Evolutionary conservation across 2,797 vertebrate genomes (phyloP).

Genomic region (Characodon lateralis): DNA sequence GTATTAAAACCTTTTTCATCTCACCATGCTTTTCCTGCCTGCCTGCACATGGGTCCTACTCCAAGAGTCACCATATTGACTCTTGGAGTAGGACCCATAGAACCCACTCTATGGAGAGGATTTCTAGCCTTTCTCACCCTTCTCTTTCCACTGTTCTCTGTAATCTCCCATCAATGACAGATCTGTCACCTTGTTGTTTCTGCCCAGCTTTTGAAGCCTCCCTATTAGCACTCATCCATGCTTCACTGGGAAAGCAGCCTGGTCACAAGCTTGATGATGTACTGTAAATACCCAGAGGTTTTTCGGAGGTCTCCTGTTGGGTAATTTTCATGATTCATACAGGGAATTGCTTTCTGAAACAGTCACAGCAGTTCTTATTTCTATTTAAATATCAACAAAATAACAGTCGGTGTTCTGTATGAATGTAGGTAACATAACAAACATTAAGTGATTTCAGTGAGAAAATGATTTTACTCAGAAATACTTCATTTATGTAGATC

Average conservation of each 20-base stretch:
- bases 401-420: background rate
- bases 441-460: background rate
- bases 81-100: too few species aligned
- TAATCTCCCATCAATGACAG: background rate
- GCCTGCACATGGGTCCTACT: too few species aligned
- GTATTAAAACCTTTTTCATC: too few species aligned
- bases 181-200: background rate
- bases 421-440: background rate
- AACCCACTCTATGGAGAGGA: background rate
- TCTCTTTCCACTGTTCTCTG: background rate
- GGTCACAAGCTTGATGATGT: background rate
- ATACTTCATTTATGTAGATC: background rate
- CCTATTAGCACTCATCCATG: background rate
- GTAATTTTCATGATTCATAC: background rate
- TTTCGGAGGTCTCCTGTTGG: background rate
- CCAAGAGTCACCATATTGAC: too few species aligned
- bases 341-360: background rate
- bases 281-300: background rate
- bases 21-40: too few species aligned
- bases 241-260: slow-evolving; percentile 4
- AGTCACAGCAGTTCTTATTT: background rate
- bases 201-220: background rate
- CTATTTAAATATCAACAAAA: background rate
- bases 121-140: background rate
- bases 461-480: background rate